Conservation (phyloP, 2,797 vertebrate species). For the Apogon talboti region DNA sequence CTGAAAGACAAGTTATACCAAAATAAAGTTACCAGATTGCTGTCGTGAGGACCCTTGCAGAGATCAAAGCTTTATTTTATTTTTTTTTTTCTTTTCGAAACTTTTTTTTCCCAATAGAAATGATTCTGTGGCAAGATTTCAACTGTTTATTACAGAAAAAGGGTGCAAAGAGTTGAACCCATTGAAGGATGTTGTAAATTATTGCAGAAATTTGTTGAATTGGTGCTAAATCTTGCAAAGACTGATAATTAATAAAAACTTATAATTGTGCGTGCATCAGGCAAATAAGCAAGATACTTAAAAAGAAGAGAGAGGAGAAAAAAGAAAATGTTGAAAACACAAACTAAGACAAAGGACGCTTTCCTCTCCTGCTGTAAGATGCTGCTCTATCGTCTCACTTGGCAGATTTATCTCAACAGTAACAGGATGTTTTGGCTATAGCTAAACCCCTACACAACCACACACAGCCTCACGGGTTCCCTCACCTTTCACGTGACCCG, state of each 20-base stretch:
- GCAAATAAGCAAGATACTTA: background rate
- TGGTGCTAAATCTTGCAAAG: background rate
- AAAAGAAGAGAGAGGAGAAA: background rate
- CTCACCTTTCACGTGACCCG: background rate
- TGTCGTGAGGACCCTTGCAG: too few species aligned
- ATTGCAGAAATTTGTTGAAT: background rate
- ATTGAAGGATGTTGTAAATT: background rate
- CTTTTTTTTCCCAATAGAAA: too few species aligned
- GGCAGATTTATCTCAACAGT: background rate
- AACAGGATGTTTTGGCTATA: constrained; percentile 65
- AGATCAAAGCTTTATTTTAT: too few species aligned
- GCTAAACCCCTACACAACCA: background rate
- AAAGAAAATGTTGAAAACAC: background rate
- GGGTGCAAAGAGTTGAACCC: too few species aligned
- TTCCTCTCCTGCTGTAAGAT: background rate
- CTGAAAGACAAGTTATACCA: too few species aligned
- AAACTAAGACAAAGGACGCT: background rate
- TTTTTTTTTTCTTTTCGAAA: too few species aligned
- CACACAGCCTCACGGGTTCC: constrained; percentile 9
- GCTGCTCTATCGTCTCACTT: background rate
- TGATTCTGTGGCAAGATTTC: too few species aligned
- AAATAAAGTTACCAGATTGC: too few species aligned
- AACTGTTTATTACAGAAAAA: too few species aligned
- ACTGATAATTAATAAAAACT: too few species aligned
- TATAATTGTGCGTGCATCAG: background rate